Evolutionary conservation across 1,140 invertebrate genomes (phyloP), one percentile per base, ranked within the genome.

Genomic region (Drosophila suzukii): DNA sequence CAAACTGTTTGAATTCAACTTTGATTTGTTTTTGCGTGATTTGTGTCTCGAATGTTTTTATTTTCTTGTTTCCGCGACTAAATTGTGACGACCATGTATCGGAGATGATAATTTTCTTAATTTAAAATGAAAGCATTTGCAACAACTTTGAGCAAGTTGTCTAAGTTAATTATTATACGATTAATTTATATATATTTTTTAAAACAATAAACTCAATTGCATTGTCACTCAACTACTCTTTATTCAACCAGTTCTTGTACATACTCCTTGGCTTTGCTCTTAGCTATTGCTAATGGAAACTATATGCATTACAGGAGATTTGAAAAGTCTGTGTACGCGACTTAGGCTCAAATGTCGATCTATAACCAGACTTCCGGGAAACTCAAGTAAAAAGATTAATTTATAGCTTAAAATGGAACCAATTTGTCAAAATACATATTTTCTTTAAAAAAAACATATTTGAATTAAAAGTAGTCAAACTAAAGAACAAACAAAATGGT

Each of bases 111-210:
- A 27, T 59, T 67, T 61, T 76, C 47, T 41, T 63, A 44, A 63
- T 57, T 55, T 67, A 15, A 24, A 32, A 53, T 70, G 61, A 51
- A 67, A 63, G 67, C 78, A 77, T 79, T 88, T 86, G 32, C 62
- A 34, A 72, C 78, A 59, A 76, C 79, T 83, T 78, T 75, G 70
- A 71, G 70, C 49, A 57, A 82, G 79, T 81, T 85, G 78, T 38
- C n/a, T 86, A 82, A 79, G 71, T 68, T 81, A 77, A 67, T 81
- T 62, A 81, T 71, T 61, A 79, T 88, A 78, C 66, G 32, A 79
- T 63, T 82, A 68, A 82, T 76, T 88, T 88, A 77, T 83, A 81
- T 61, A 63, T 88, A 65, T 73, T 68, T 75, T 49, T 75, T 39
- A 50, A 76, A 51, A 34, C 38, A 83, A 84, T 72, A 72, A 81